phyloP scores from a whole-genome alignment of 2,888 invertebrate genomes.

The Cryptocheilus praepositus region DNA sequence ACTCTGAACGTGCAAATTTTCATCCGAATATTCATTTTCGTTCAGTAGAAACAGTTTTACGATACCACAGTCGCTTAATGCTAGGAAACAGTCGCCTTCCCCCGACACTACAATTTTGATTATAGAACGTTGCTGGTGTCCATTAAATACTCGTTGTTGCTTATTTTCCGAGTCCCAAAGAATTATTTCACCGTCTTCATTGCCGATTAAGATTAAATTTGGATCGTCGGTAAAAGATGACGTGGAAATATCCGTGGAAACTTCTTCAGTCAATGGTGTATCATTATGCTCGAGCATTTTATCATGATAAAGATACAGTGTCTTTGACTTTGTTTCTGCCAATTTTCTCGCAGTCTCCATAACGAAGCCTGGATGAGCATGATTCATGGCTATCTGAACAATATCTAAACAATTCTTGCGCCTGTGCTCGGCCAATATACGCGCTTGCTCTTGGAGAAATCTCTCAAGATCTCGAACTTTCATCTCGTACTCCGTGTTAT shows the following conservation, averaged over 20 bases:
- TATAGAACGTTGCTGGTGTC: slow-evolving; percentile 55
- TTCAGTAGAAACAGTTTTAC: slow-evolving; percentile 76
- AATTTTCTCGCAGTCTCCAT: slow-evolving; percentile 77
- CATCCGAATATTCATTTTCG: slow-evolving; percentile 40
- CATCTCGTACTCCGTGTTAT: slow-evolving; percentile 75
- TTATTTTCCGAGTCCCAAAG: slow-evolving; percentile 79
- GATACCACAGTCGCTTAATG: slow-evolving; percentile 78
- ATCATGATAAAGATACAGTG: slow-evolving; percentile 81
- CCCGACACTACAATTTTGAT: slow-evolving; percentile 75
- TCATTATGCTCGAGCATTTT: slow-evolving; percentile 67
- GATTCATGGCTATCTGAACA: slow-evolving; percentile 82
- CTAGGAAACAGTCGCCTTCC: slow-evolving; percentile 78
- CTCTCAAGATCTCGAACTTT: slow-evolving; percentile 77
- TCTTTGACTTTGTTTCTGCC: slow-evolving; percentile 75
- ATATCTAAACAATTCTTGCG: slow-evolving; percentile 78
- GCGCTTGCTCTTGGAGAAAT: slow-evolving; percentile 80
- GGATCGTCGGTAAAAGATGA: slow-evolving; percentile 77
- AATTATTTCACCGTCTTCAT: slow-evolving; percentile 75
- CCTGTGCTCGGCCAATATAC: slow-evolving; percentile 79
- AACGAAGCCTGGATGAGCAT: slow-evolving; percentile 78
- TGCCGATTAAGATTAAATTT: slow-evolving; percentile 76
- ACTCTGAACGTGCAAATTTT: slow-evolving; percentile 45
- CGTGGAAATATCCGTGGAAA: slow-evolving; percentile 77
- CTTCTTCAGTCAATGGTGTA: slow-evolving; percentile 77
- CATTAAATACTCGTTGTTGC: slow-evolving; percentile 73